These are phyloP conservation scores for Tenodera sinensis DNA, from an alignment of 2,888 invertebrate species.

Conservation along the genomic window DNA sequence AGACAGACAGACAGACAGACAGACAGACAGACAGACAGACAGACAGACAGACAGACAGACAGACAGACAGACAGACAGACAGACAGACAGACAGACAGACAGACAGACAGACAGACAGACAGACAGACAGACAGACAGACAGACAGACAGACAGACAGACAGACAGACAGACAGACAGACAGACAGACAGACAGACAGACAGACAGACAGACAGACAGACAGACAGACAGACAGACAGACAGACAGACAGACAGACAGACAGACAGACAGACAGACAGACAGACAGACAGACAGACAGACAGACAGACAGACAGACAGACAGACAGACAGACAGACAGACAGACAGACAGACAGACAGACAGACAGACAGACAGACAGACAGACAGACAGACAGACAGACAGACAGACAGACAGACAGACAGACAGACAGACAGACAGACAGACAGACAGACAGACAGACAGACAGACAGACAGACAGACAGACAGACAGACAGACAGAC, in stretches of 20 bases:
- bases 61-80: background rate
- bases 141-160: background rate
- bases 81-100: background rate
- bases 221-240: background rate
- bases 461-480: background rate
- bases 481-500: background rate
- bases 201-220: background rate
- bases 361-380: background rate
- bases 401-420: background rate
- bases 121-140: background rate
- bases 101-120: background rate
- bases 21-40: background rate
- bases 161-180: background rate
- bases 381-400: background rate
- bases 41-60: background rate
- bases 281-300: background rate
- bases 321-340: background rate
- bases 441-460: background rate
- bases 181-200: background rate
- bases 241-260: background rate
- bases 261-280: background rate
- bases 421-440: background rate
- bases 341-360: background rate
- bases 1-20: background rate
- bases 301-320: background rate